phyloP scores from a whole-genome alignment of 2,888 invertebrate species.

The Monochamus alternatus region DNA sequence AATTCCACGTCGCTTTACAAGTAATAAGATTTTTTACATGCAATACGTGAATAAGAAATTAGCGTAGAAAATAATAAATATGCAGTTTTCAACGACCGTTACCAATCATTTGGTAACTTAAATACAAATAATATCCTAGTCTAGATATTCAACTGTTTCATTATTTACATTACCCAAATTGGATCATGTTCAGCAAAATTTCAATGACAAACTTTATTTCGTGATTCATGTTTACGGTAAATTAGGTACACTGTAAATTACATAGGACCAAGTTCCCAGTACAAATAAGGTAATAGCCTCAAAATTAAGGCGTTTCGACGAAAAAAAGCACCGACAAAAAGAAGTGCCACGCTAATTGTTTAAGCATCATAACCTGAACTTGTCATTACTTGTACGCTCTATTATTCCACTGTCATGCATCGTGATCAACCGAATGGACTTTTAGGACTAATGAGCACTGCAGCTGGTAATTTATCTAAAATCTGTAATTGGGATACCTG shows the following conservation, averaged over 20 bases:
- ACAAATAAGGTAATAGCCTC: slow-evolving; percentile 3
- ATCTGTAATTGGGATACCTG: slow-evolving; percentile 55
- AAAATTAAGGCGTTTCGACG: slow-evolving; percentile 26
- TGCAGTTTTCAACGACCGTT: neutral
- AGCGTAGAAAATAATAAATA: neutral
- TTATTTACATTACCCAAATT: no score
- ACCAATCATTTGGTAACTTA: no score
- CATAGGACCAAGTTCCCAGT: neutral
- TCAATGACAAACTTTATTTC: no score
- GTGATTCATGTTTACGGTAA: no score
- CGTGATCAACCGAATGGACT: slow-evolving; percentile 39
- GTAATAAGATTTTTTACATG: neutral
- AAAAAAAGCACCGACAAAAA: neutral
- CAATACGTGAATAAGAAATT: neutral
- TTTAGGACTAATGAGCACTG: slow-evolving; percentile 50
- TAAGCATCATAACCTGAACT: slow-evolving; percentile 25
- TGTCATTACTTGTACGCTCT: slow-evolving; percentile 21
- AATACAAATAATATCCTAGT: no score
- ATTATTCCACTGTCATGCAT: slow-evolving; percentile 38
- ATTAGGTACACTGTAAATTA: neutral
- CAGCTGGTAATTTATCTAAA: slow-evolving; percentile 53
- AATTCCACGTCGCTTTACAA: neutral
- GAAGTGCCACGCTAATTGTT: slow-evolving; percentile 25
- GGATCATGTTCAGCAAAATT: no score
- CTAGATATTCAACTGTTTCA: no score